These are phyloP conservation scores for Paedocypris micromegethes DNA, from an alignment of 2,797 vertebrate genomes.

Conservation along the genomic window DNA sequence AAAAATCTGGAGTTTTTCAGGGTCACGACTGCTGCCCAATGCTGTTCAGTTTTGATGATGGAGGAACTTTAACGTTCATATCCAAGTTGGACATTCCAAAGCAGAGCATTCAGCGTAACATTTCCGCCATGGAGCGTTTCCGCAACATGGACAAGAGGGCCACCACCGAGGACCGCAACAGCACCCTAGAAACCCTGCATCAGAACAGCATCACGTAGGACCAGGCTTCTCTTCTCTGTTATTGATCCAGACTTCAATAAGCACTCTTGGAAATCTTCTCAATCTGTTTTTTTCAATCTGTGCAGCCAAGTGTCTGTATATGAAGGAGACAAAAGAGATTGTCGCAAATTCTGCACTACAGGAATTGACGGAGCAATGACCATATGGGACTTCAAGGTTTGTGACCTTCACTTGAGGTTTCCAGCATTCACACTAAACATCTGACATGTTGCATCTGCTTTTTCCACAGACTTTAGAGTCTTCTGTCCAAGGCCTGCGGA, in stretches of 20 bases:
- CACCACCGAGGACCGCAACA: slow-evolving; percentile 91
- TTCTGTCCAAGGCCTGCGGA: slow-evolving; percentile 92
- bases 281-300: slow-evolving; percentile 13
- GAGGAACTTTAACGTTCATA: slow-evolving; percentile 83
- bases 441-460: slow-evolving; percentile 31
- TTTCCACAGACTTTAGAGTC: slow-evolving; percentile 89
- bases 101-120: slow-evolving; percentile 96
- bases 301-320: slow-evolving; percentile 98
- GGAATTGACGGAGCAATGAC: slow-evolving; percentile 99
- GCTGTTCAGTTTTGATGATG: slow-evolving; percentile 94
- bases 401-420: not conserved
- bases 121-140: slow-evolving; percentile 98
- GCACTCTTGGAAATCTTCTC: not conserved
- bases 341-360: slow-evolving; percentile 98
- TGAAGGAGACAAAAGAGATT: slow-evolving; percentile 97
- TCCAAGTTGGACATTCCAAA: slow-evolving; percentile 97
- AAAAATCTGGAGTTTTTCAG: slow-evolving; percentile 56
- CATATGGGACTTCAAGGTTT: slow-evolving; percentile 98
- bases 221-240: not conserved
- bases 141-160: slow-evolving; percentile 98
- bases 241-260: not conserved
- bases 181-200: slow-evolving; percentile 75
- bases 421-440: not conserved
- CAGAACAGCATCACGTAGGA: slow-evolving; percentile 73
- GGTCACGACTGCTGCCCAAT: slow-evolving; percentile 98